phyloP scores from a whole-genome alignment of 2,888 invertebrate genomes.

The Neoascia interrupta region DNA sequence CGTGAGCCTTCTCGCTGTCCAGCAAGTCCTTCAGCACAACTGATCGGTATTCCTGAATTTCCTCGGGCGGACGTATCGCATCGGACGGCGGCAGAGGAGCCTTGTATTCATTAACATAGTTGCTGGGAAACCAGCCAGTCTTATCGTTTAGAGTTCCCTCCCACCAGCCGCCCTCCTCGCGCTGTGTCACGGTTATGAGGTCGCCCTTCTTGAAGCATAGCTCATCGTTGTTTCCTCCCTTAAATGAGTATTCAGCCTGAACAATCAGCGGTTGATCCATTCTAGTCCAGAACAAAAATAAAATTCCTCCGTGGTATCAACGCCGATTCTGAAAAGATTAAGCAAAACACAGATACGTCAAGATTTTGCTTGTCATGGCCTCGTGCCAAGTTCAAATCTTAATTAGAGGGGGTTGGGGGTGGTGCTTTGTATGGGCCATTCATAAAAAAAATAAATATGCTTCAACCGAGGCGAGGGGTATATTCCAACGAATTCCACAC shows the following conservation, averaged over 20 bases:
- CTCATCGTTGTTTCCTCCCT: slow-evolving; percentile 98
- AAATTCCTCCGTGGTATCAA: slow-evolving; percentile 23
- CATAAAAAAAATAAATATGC: slow-evolving; percentile 61
- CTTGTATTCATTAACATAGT: slow-evolving; percentile 95
- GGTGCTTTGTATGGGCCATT: slow-evolving; percentile 32
- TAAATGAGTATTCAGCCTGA: slow-evolving; percentile 95
- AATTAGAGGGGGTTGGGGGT: no score
- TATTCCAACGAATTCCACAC: no score
- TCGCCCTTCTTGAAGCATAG: slow-evolving; percentile 97
- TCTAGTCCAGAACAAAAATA: no score
- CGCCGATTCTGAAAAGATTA: slow-evolving; percentile 38
- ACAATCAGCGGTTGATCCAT: slow-evolving; percentile 83
- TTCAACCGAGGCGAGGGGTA: no score
- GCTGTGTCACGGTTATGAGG: slow-evolving; percentile 96
- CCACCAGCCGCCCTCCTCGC: slow-evolving; percentile 99
- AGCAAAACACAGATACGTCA: slow-evolving; percentile 4
- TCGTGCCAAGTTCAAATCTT: slow-evolving; percentile 24
- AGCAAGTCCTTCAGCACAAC: slow-evolving; percentile 94
- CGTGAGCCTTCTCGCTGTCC: slow-evolving; percentile 95
- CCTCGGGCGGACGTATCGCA: slow-evolving; percentile 84
- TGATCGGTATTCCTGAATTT: slow-evolving; percentile 88
- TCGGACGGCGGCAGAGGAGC: slow-evolving; percentile 82
- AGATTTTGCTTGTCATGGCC: slow-evolving; percentile 7
- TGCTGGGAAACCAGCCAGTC: slow-evolving; percentile 99
- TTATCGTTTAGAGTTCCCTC: slow-evolving; percentile 97